Percentiles rank a stretch among this genome's conserved stretches.
These are phyloP conservation scores for Rhabditophanes sp. DNA, from an alignment of 2,888 invertebrate genomes.

Conservation along the genomic window DNA sequence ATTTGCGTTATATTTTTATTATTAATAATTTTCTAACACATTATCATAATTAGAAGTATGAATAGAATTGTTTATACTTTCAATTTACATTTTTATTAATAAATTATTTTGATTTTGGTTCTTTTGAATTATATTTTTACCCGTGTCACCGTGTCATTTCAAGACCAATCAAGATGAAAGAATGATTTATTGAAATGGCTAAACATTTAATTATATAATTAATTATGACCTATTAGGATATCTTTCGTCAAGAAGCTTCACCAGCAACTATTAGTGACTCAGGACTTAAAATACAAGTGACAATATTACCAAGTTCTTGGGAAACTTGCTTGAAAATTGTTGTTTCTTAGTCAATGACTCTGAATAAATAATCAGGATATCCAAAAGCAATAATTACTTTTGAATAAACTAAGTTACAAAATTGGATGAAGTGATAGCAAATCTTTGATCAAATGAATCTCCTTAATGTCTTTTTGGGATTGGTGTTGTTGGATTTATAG, in stretches of 20 bases:
- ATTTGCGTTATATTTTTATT: no score
- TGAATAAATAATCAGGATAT: slow-evolving; percentile 97
- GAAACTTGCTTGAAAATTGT: slow-evolving; percentile 94
- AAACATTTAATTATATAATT: no score
- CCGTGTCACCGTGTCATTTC: no score
- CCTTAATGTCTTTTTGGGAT: slow-evolving; percentile 66
- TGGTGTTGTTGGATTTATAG: slow-evolving; percentile 50
- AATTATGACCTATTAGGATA: background rate
- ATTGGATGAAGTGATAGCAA: slow-evolving; percentile 70
- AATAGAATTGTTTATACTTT: no score
- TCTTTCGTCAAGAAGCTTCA: no score
- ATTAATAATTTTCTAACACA: no score
- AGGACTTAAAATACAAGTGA: slow-evolving; percentile 86
- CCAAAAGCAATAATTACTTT: slow-evolving; percentile 88
- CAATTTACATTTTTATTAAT: no score
- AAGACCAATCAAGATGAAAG: slow-evolving; percentile 85
- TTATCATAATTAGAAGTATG: no score
- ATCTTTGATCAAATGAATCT: slow-evolving; percentile 91
- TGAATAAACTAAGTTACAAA: slow-evolving; percentile 93
- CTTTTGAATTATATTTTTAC: no score
- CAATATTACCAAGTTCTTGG: slow-evolving; percentile 95
- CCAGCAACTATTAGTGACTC: slow-evolving; percentile 53
- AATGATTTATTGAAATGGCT: slow-evolving; percentile 92
- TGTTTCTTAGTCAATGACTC: slow-evolving; percentile 90
- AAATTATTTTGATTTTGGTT: no score